Conservation (phyloP, 2,888 invertebrate genomes). For the Metopia argyrocephala region DNA sequence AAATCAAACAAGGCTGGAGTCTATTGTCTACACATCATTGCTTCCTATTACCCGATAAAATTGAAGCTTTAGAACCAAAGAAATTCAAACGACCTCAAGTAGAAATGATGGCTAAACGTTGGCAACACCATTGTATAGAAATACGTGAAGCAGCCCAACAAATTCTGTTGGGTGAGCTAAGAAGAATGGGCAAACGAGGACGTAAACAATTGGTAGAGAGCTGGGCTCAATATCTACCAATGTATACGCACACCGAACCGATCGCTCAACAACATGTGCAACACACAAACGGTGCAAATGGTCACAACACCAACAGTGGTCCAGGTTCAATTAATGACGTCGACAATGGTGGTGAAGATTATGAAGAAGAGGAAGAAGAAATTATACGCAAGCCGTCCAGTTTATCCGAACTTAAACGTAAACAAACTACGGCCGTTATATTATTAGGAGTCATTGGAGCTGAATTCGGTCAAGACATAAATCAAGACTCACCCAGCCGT, state of each 20-base stretch:
- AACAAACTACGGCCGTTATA: conserved; percentile 98
- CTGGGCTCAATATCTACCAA: conserved; percentile 97
- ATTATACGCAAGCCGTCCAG: conserved; percentile 91
- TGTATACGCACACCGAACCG: conserved; percentile 89
- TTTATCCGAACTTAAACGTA: conserved; percentile 90
- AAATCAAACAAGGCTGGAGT: conserved; percentile 98
- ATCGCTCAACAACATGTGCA: conserved; percentile 81
- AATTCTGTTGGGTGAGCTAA: conserved; percentile 93
- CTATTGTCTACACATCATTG: conserved; percentile 97
- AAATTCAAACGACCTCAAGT: conserved; percentile 96
- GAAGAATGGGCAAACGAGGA: conserved; percentile 86
- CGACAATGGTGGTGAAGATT: conserved; percentile 80
- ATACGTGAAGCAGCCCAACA: conserved; percentile 98
- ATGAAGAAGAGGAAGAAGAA: conserved; percentile 93
- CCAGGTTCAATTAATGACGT: conserved; percentile 41
- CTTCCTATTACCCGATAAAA: conserved; percentile 95
- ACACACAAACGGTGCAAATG: conserved; percentile 61
- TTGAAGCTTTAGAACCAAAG: conserved; percentile 81
- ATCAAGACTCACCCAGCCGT: conserved; percentile 81
- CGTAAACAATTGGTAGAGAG: conserved; percentile 94
- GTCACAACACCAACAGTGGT: conserved; percentile 41
- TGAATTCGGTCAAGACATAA: conserved; percentile 97
- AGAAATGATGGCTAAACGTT: conserved; percentile 97
- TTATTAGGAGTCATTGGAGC: conserved; percentile 98
- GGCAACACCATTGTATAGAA: conserved; percentile 99